phyloP scores from a whole-genome alignment of 2,113 vertebrate genomes.

The Nibea coibor region DNA sequence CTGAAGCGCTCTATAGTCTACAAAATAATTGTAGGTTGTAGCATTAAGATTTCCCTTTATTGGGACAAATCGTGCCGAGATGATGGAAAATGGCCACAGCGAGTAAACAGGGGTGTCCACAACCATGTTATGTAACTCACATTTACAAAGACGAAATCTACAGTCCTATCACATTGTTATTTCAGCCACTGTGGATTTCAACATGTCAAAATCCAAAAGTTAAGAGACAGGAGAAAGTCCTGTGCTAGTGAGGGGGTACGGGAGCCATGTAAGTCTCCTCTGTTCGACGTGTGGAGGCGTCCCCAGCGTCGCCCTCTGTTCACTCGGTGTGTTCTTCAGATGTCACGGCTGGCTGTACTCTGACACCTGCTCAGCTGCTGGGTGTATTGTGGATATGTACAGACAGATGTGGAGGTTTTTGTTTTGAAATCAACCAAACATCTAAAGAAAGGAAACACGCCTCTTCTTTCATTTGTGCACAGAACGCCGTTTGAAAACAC shows the following conservation, averaged over 20 bases:
- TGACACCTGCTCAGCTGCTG: conserved; percentile 55
- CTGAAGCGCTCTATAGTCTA: neutral
- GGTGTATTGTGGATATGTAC: conserved; percentile 12
- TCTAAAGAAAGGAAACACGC: neutral
- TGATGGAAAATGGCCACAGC: neutral
- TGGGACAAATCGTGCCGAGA: neutral
- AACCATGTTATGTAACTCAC: neutral
- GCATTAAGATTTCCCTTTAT: neutral
- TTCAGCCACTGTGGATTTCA: conserved; percentile 46
- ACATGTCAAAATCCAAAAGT: conserved; percentile 61
- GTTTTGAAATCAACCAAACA: conserved; percentile 2
- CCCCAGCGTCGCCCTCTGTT: conserved; percentile 55
- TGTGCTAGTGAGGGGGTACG: conserved; percentile 35
- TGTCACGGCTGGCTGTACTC: conserved; percentile 61
- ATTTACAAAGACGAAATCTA: conserved; percentile 4
- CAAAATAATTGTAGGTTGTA: too few species aligned
- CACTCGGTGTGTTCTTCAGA: conserved; percentile 33
- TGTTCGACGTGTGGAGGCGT: conserved; percentile 58
- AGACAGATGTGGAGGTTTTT: conserved; percentile 3
- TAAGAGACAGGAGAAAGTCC: conserved; percentile 43
- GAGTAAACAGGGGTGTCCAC: neutral
- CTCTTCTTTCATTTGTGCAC: neutral
- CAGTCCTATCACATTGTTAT: conserved; percentile 26
- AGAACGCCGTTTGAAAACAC: neutral
- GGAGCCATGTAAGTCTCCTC: conserved; percentile 60